phyloP scores from a whole-genome alignment of 2,888 invertebrate species.

The Liodrosophila aerea region DNA sequence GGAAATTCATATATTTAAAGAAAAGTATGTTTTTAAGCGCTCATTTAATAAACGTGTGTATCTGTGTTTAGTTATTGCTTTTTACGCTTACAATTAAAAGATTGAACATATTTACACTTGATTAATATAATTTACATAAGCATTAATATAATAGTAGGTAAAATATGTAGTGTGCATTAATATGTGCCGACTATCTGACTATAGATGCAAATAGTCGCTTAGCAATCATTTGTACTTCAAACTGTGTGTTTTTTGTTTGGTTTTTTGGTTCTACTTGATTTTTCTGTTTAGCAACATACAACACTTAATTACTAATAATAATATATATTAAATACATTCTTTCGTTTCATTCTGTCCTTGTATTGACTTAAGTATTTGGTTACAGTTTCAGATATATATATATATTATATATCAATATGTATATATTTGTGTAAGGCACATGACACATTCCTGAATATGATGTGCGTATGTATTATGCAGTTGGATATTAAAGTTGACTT shows the following conservation, averaged over 20 bases:
- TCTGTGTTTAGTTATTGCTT: slow-evolving; percentile 48
- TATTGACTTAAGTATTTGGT: slow-evolving; percentile 56
- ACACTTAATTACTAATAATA: slow-evolving; percentile 61
- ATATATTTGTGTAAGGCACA: slow-evolving; percentile 60
- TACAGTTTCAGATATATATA: slow-evolving; percentile 46
- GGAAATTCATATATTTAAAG: not conserved
- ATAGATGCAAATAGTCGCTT: slow-evolving; percentile 55
- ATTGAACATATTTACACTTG: slow-evolving; percentile 67
- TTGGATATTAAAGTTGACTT: slow-evolving; percentile 26
- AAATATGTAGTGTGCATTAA: slow-evolving; percentile 48
- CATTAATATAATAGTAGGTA: slow-evolving; percentile 35
- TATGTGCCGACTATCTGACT: slow-evolving; percentile 47
- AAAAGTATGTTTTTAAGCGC: slow-evolving; percentile 49
- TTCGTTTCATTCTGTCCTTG: slow-evolving; percentile 22
- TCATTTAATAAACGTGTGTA: slow-evolving; percentile 49
- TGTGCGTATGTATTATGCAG: slow-evolving; percentile 69
- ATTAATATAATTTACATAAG: slow-evolving; percentile 56
- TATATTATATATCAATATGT: not conserved
- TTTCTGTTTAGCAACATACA: slow-evolving; percentile 56
- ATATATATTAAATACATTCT: slow-evolving; percentile 70
- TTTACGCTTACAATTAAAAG: slow-evolving; percentile 49
- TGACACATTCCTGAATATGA: slow-evolving; percentile 76
- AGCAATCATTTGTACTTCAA: slow-evolving; percentile 73
- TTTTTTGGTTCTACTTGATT: slow-evolving; percentile 12
- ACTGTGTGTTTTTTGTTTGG: slow-evolving; percentile 21